Evolutionary conservation across 2,888 invertebrate species (phyloP), one percentile per base, ranked within the genome.

Genomic region (Hypomecis punctinalis): DNA sequence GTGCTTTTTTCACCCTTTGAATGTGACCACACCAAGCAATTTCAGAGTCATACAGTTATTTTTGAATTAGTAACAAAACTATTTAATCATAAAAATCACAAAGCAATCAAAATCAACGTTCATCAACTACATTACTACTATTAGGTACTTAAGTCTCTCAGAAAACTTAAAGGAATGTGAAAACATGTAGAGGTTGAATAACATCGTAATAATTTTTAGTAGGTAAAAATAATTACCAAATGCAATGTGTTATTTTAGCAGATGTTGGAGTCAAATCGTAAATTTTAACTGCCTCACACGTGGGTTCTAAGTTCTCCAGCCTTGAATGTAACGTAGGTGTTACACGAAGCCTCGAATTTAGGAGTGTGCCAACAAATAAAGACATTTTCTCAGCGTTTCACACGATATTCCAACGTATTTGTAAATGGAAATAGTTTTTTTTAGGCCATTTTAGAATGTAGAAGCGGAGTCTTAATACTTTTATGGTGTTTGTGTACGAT

Each of bases 341-440:
- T 69, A 79, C 76, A 78, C 79, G 79, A 76, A 80, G 79, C 78
- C 81, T 82, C 77, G 81, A 48, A 66, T 61, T 61, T 66, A 61
- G 56, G 52, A 66, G 71, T 84, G 83, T 82, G 80, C 78, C 78
- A 75, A 82, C 83, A 85, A 86, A 88, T 87, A 86, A 78, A 89
- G 85, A 81, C 81, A 81, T 89, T 79, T 86, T 86, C 83, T 84
- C 81, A 85, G 80, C 78, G 73, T 82, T 80, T 81, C 82, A 84
- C 84, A 80, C 75, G 78, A 81, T 83, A 82, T 80, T 80, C 81
- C 85, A 81, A 82, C 79, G 72, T 82, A 68, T 82, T 80, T 83
- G 78, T 84, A 83, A 82, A 81, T 79, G 72, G 75, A 76, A 79
- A 81, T 79, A 62, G 75, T 77, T 80, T 81, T 77, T 80, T 81